Conservation (phyloP, 2,113 vertebrate species). For the Porphyrio hochstetteri region DNA sequence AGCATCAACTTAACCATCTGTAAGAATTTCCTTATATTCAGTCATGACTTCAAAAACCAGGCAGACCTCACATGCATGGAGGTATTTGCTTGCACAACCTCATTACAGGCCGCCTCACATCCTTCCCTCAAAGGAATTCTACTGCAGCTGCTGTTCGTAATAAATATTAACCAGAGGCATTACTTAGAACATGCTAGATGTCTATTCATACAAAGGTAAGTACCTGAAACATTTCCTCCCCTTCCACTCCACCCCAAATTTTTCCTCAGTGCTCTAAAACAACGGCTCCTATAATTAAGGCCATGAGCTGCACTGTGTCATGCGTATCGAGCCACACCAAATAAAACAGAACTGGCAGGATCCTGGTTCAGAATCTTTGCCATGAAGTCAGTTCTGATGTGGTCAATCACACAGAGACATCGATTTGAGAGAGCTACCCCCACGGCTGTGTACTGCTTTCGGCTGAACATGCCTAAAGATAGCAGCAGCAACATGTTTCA, state of each 20-base stretch:
- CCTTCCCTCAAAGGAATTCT: neutral
- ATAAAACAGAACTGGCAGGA: neutral
- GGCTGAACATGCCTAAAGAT: neutral
- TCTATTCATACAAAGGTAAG: neutral
- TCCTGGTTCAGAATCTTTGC: neutral
- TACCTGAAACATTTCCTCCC: neutral
- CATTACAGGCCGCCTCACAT: neutral
- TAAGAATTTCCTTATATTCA: neutral
- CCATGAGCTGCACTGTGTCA: neutral
- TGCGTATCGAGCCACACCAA: neutral
- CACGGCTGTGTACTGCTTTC: neutral
- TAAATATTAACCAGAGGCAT: neutral
- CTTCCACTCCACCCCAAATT: neutral
- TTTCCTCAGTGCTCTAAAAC: neutral
- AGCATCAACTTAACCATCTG: neutral
- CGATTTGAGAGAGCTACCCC: neutral
- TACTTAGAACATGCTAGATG: neutral
- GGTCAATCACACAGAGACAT: neutral
- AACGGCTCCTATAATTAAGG: neutral
- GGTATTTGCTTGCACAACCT: neutral
- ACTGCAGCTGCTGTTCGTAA: neutral
- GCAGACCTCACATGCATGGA: neutral
- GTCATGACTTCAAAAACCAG: neutral
- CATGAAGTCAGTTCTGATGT: neutral
- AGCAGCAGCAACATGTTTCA: neutral